Evolutionary conservation across 2,113 vertebrate species (phyloP), one percentile per base, ranked within the genome.

Genomic region (Paracanthobrama guichenoti): DNA sequence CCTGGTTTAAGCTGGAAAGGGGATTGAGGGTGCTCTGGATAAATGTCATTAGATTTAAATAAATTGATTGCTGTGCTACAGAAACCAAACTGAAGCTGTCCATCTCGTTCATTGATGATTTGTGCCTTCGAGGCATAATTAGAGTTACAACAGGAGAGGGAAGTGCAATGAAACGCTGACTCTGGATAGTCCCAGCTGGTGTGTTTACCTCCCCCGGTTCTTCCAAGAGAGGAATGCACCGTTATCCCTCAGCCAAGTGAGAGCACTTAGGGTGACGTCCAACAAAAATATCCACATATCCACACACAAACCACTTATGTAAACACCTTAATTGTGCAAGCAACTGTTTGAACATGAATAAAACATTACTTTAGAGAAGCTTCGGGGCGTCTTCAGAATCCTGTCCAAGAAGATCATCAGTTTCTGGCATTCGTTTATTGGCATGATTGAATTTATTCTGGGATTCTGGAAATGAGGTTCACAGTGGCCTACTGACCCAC

Each of bases 271-370:
- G 55, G 35, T 35, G 6, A 76, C 8, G 8, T 24, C 73, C 82
- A 84, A 84, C 60, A 84, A 53, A 84, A 77, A 67, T 60, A 84
- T 76, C 82, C 22, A 62, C 31, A 79, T 50, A 72, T 6, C 60
- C 60, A 18, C 31, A 42, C 55, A 24, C 22, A 3, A 60, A 62
- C 55, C 26, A 50, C 59, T 35, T 6, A 79, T 20, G 77, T 39
- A 44, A 48, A 79, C 24, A 28, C 59, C 35, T 48, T 13, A 62
- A 44, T 78, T 1, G 28, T 35, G 35, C 44, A 75, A 42, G 35
- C 3, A 75, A 79, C 53, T 42, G 35, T 44, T 79, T 59, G 35
- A 67, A 46, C 39, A 72, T 71, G 53, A 78, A 62, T 50, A 62
- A 55, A 79, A 74, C 31, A 64, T 74, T 9, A 53, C 14, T 53